Percentiles rank a stretch among this genome's conserved stretches.
phyloP scores from a whole-genome alignment of 1,140 invertebrate species.

The Hyles euphorbiae region DNA sequence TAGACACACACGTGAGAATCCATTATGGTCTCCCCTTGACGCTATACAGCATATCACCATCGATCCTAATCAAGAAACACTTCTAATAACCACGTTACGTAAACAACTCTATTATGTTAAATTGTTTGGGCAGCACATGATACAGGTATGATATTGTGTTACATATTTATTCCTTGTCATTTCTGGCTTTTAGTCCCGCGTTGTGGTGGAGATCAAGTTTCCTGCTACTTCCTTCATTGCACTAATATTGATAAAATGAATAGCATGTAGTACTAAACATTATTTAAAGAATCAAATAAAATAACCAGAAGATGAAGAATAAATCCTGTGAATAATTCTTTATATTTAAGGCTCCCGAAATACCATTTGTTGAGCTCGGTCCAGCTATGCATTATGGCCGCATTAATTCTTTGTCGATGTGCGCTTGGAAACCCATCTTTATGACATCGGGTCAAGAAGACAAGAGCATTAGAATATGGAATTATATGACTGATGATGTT shows the following conservation, averaged over 20 bases:
- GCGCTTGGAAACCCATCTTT: constrained; percentile 91
- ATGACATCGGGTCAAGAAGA: constrained; percentile 89
- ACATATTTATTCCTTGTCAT: background rate
- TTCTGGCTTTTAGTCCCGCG: no score
- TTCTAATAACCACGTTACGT: constrained; percentile 79
- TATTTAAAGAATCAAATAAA: no score
- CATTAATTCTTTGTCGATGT: constrained; percentile 87
- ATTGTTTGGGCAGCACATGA: constrained; percentile 76
- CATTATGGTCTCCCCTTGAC: constrained; percentile 67
- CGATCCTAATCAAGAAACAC: constrained; percentile 74
- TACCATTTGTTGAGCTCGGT: constrained; percentile 77
- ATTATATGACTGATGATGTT: constrained; percentile 87
- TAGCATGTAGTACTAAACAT: background rate
- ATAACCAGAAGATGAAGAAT: background rate
- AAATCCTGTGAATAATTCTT: no score
- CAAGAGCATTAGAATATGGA: constrained; percentile 91
- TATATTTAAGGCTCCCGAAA: constrained; percentile 59
- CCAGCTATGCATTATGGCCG: constrained; percentile 87
- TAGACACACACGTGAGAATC: constrained; percentile 63
- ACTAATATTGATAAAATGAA: no score
- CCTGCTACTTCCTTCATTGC: no score
- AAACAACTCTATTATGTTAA: constrained; percentile 78
- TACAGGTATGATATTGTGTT: constrained; percentile 43
- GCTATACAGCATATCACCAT: constrained; percentile 76
- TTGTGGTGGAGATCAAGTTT: no score